A percentile compares a stretch with the other conserved stretches of the same genome.
These are phyloP conservation scores for Sula dactylatra DNA, from an alignment of 2,113 vertebrate species.

Conservation along the genomic window DNA sequence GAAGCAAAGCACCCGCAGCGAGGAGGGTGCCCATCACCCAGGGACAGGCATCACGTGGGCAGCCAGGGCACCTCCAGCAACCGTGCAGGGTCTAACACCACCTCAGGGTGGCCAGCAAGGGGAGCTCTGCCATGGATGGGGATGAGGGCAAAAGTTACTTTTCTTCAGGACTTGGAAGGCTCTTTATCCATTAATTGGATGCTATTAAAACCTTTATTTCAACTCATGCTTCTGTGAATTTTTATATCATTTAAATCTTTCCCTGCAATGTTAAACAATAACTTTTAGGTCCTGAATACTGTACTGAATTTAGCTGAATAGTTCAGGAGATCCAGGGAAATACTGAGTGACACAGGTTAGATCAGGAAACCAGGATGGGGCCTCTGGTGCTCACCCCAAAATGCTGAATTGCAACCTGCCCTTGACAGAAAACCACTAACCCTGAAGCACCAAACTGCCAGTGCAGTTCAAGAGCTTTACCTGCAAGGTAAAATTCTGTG, in stretches of 20 bases:
- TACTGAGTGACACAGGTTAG: background rate
- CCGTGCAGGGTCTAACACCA: background rate
- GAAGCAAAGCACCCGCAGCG: background rate
- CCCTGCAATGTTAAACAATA: background rate
- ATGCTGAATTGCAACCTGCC: background rate
- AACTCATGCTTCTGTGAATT: background rate
- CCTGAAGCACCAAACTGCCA: background rate
- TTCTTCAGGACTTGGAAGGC: background rate
- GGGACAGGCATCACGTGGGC: rapidly evolving
- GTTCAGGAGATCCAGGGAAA: background rate
- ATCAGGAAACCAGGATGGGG: background rate
- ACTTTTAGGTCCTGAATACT: background rate
- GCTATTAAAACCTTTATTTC: background rate
- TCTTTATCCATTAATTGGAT: background rate
- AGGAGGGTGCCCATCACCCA: background rate
- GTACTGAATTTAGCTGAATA: background rate
- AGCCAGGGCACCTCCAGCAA: background rate
- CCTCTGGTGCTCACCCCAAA: background rate
- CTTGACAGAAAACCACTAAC: background rate
- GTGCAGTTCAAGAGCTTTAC: background rate
- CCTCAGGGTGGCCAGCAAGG: background rate
- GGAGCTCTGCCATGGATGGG: background rate
- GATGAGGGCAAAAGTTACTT: background rate
- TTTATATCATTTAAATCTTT: background rate
- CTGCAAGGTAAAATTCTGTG: background rate